A percentile compares a stretch with the other conserved stretches of the same genome.
Conservation (phyloP, 2,797 vertebrate species). For the Gymnoscopelus braueri region DNA sequence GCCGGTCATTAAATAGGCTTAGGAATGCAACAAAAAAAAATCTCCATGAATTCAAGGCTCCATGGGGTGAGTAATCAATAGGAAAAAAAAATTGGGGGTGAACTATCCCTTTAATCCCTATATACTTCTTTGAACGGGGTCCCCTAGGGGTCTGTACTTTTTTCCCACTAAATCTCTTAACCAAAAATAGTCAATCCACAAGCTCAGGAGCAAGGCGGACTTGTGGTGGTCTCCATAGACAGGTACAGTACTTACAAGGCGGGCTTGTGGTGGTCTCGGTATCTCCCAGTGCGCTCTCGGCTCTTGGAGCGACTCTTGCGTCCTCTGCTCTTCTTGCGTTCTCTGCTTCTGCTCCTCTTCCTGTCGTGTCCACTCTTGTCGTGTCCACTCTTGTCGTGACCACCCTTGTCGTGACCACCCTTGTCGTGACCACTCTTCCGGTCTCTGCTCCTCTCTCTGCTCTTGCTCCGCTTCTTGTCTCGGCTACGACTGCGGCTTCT, state of each 20-base stretch:
- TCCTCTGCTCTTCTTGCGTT: constrained; percentile 80
- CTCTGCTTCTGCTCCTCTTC: constrained; percentile 89
- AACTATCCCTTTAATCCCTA: too few relatives aligned
- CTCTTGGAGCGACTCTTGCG: constrained; percentile 80
- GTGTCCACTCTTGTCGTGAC: constrained; percentile 50
- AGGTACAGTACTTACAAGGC: constrained; percentile 87
- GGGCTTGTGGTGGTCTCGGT: constrained; percentile 80
- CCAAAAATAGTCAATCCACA: too few relatives aligned
- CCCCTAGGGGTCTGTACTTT: too few relatives aligned
- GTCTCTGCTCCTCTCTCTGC: constrained; percentile 85
- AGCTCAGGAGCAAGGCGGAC: too few relatives aligned
- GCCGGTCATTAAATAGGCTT: too few relatives aligned
- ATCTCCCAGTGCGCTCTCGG: constrained; percentile 90
- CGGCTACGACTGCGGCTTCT: constrained; percentile 89
- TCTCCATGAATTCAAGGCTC: too few relatives aligned
- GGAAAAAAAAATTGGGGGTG: too few relatives aligned
- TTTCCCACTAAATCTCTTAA: too few relatives aligned
- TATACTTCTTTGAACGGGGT: too few relatives aligned
- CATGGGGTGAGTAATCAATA: too few relatives aligned
- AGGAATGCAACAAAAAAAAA: too few relatives aligned
- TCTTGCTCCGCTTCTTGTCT: constrained; percentile 87
- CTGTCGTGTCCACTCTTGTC: constrained; percentile 81
- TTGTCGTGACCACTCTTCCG: constrained; percentile 86
- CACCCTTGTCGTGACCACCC: constrained; percentile 82
- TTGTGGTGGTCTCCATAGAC: too few relatives aligned